A percentile compares a stretch with the other conserved stretches of the same genome.
phyloP scores from a whole-genome alignment of 2,888 invertebrate species.

The Tiphia femorata region DNA sequence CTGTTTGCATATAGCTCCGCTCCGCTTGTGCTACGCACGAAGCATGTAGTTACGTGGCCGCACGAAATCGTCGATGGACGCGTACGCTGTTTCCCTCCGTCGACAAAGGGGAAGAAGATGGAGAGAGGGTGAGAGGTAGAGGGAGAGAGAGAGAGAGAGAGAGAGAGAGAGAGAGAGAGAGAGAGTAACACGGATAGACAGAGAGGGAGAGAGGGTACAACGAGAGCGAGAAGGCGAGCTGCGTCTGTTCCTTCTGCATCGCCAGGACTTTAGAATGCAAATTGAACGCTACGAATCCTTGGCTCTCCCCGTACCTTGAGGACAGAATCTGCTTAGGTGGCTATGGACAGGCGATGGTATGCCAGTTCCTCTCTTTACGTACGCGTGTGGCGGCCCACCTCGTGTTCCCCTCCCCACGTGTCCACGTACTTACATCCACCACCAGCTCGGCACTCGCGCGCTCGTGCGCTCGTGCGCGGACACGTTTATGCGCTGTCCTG shows the following conservation, averaged over 20 bases:
- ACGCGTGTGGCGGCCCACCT: no score
- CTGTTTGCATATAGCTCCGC: no score
- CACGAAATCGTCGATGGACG: no score
- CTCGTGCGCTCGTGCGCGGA: constrained; percentile 19
- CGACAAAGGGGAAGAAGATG: background rate
- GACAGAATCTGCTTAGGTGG: constrained; percentile 57
- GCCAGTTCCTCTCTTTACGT: constrained; percentile 32
- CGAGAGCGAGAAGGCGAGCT: constrained; percentile 3
- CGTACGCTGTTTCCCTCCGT: no score
- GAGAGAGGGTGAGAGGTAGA: background rate
- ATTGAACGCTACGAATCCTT: constrained; percentile 54
- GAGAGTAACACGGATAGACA: background rate
- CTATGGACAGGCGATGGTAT: constrained; percentile 47
- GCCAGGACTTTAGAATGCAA: constrained; percentile 57
- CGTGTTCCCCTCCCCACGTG: background rate
- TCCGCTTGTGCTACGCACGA: no score
- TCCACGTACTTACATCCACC: no score
- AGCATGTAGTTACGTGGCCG: no score
- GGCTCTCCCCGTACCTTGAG: constrained; percentile 49
- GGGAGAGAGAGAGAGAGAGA: constrained; percentile 1
- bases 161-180: background rate
- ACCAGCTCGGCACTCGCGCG: no score
- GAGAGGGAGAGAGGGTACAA: constrained; percentile 28
- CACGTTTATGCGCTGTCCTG: constrained; percentile 31
- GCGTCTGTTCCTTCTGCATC: constrained; percentile 33